phyloP scores from a whole-genome alignment of 1,140 invertebrate genomes.

The Thalassaphorura encarpata region DNA sequence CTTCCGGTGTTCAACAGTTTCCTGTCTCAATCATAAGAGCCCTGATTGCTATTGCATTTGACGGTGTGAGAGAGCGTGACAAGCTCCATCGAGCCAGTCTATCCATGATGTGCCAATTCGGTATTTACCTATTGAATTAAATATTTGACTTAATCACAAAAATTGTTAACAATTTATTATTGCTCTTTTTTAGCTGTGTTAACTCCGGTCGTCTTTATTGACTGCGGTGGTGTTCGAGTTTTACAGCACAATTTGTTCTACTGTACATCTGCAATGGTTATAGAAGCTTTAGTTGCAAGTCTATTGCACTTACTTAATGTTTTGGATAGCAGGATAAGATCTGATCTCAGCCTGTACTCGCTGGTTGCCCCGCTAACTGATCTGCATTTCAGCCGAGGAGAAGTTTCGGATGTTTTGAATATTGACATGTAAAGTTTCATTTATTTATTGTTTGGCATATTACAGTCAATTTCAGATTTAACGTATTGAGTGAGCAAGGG shows the following conservation, averaged over 20 bases:
- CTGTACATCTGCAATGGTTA: slow-evolving; percentile 59
- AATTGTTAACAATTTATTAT: slow-evolving; percentile 16
- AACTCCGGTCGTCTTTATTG: slow-evolving; percentile 67
- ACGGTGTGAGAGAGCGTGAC: slow-evolving; percentile 60
- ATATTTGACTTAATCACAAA: slow-evolving; percentile 5
- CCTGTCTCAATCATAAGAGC: slow-evolving; percentile 56
- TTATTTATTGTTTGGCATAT: too few species aligned
- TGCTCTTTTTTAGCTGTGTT: slow-evolving; percentile 53
- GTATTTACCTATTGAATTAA: slow-evolving; percentile 36
- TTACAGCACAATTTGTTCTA: slow-evolving; percentile 69
- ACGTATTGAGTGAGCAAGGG: too few species aligned
- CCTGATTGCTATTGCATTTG: slow-evolving; percentile 69
- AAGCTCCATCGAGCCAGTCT: slow-evolving; percentile 66
- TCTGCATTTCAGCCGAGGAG: slow-evolving; percentile 60
- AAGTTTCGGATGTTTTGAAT: slow-evolving; percentile 41
- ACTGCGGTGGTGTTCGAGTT: slow-evolving; percentile 69
- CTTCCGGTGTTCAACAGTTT: slow-evolving; percentile 47
- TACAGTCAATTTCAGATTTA: too few species aligned
- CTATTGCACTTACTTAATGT: slow-evolving; percentile 78
- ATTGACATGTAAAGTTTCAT: slow-evolving; percentile 30
- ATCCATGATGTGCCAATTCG: slow-evolving; percentile 75
- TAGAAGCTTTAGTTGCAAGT: slow-evolving; percentile 73
- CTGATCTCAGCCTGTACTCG: slow-evolving; percentile 62
- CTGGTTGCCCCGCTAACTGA: slow-evolving; percentile 87
- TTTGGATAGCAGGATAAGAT: slow-evolving; percentile 62